Evolutionary conservation across 2,888 invertebrate genomes (phyloP), one percentile per base, ranked within the genome.

Genomic region (Diarsia mendica): DNA sequence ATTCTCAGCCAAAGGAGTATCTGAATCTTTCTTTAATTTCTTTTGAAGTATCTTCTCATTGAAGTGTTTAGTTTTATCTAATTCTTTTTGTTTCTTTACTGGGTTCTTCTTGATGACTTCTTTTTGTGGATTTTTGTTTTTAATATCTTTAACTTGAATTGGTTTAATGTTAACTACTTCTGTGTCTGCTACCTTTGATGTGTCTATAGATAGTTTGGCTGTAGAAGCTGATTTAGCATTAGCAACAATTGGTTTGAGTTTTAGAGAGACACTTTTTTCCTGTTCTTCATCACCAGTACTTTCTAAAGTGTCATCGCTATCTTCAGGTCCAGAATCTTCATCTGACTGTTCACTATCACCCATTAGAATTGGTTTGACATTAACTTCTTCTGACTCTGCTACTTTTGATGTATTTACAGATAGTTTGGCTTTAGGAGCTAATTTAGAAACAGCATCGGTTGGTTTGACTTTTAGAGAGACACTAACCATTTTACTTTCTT

Each of bases 21-120:
- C 87, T 15, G 55, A 66, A 61, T 91, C 91, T 83, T 93, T 95
- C 67, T 94, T 94, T 55, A 94, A 93, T 79, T 94, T 94, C 28
- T 93, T 91, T 67, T 91, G 90, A 11, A 91, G 82, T 55, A 95
- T 88, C 79, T 96, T 96, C 23, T 95, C 93, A 80, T 94, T 95
- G 2, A 96, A 90, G 68, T 94, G 94, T 76, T 94, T 95, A 74
- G 93, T 94, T 86, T 95, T 96, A 67, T 91, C 90, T 9, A 80
- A 72, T 44, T 94, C 94, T 89, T 94, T 95, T 18, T 81, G 85
- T 89, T 93, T 94, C 75, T 91, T 92, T 33, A 87, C 86, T 67
- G 73, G 72, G 8, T 85, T 81, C 88, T 94, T 94, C 75, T 91
- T 92, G 11, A 87, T 83, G 55, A 70, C 53, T 70, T 89, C 87